Percentiles rank a stretch among this genome's conserved stretches.
Conservation (phyloP, 2,113 vertebrate genomes). For the Indicator maculatus region DNA sequence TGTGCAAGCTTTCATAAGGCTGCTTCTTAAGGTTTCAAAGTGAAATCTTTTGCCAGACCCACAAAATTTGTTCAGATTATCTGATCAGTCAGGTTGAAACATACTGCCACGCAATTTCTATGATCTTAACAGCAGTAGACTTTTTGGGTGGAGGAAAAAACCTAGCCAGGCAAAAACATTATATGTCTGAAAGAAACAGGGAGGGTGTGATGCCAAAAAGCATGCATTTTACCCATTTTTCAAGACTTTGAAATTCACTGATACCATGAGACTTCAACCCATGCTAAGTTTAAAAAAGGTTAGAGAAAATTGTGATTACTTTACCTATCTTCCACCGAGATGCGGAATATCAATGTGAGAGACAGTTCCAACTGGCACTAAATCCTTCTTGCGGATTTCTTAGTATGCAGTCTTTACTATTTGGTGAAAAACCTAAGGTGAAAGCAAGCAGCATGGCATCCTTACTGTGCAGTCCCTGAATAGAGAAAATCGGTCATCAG, state of each 20-base stretch:
- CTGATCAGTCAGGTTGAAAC: not conserved
- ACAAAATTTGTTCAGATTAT: not conserved
- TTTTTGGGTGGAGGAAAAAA: not conserved
- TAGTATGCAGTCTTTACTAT: not conserved
- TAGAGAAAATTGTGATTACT: not conserved
- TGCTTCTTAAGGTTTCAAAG: not conserved
- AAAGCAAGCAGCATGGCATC: not conserved
- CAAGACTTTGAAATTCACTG: not conserved
- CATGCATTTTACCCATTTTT: not conserved
- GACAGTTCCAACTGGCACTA: rapidly evolving
- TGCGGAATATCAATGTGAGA: not conserved
- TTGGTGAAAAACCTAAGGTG: not conserved
- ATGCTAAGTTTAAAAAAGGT: not conserved
- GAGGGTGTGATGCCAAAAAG: not conserved
- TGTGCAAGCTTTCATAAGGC: not conserved
- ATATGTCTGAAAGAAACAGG: not conserved
- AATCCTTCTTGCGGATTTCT: not conserved
- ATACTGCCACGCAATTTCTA: not conserved
- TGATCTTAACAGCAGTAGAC: not conserved
- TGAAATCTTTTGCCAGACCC: not conserved
- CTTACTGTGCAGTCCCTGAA: not conserved
- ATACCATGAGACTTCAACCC: not conserved
- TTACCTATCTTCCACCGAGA: not conserved
- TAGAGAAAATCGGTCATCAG: not conserved
- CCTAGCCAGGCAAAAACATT: not conserved